Conservation (phyloP, 2,888 invertebrate species). For the Agrochola macilenta region DNA sequence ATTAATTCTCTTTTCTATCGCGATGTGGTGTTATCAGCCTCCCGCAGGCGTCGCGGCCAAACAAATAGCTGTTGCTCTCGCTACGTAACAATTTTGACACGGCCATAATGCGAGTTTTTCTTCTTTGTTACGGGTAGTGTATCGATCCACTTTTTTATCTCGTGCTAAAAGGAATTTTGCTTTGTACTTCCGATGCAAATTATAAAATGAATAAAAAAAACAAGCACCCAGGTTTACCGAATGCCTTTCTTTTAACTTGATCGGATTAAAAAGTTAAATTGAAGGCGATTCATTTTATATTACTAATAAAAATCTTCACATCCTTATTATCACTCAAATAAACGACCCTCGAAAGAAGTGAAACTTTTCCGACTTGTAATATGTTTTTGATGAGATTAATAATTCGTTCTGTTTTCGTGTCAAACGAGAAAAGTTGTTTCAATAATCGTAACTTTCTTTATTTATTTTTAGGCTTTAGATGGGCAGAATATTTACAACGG, state of each 20-base stretch:
- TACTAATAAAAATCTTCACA: constrained; percentile 64
- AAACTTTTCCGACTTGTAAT: constrained; percentile 70
- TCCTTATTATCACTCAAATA: constrained; percentile 66
- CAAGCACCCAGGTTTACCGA: constrained; percentile 10
- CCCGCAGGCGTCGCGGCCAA: constrained; percentile 86
- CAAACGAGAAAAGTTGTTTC: constrained; percentile 74
- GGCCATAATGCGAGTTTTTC: constrained; percentile 78
- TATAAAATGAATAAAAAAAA: constrained; percentile 46
- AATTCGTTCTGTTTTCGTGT: constrained; percentile 71
- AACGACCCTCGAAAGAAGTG: constrained; percentile 70
- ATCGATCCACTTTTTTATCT: constrained; percentile 64
- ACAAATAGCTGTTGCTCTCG: constrained; percentile 85
- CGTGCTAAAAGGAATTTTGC: constrained; percentile 51
- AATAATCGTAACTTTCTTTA: constrained; percentile 62
- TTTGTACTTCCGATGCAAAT: constrained; percentile 39
- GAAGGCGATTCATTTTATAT: constrained; percentile 61
- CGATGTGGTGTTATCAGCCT: constrained; percentile 87
- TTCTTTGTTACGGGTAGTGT: constrained; percentile 68
- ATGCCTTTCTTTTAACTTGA: constrained; percentile 37
- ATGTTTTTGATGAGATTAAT: constrained; percentile 73
- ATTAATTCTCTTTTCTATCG: constrained; percentile 90
- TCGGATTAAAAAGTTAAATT: constrained; percentile 66
- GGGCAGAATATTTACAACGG: constrained; percentile 99
- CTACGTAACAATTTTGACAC: constrained; percentile 85
- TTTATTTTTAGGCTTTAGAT: constrained; percentile 94